Conservation (phyloP, 2,113 vertebrate species). For the Aix galericulata region DNA sequence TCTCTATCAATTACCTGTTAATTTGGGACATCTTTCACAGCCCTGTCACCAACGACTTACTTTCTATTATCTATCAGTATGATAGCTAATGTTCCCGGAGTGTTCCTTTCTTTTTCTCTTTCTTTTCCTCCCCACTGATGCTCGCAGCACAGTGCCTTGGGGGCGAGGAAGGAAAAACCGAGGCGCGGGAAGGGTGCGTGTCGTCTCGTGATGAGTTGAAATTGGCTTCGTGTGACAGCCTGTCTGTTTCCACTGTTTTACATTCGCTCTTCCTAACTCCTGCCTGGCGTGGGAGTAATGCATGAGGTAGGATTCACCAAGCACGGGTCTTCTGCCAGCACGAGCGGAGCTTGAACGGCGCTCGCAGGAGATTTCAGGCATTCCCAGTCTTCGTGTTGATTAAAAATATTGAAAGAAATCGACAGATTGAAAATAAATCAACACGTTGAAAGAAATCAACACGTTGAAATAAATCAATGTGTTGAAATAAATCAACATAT, state of each 20-base stretch:
- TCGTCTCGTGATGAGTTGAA: background rate
- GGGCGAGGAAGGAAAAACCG: background rate
- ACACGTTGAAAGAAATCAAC: no score
- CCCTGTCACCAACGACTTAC: background rate
- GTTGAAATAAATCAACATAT: no score
- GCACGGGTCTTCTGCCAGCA: rapidly evolving
- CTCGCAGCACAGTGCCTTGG: background rate
- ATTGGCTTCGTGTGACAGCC: background rate
- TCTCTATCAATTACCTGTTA: background rate
- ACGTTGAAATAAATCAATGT: no score
- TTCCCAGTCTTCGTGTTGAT: background rate
- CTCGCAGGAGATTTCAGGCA: background rate
- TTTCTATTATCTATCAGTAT: background rate
- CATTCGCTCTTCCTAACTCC: background rate
- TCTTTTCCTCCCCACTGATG: background rate
- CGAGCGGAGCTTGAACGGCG: background rate
- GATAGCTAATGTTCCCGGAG: rapidly evolving
- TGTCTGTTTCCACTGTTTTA: rapidly evolving
- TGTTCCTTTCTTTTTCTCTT: background rate
- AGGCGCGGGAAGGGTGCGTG: rapidly evolving
- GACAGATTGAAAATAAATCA: no score
- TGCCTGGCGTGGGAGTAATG: no score
- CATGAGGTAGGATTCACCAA: rapidly evolving
- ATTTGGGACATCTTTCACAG: background rate
- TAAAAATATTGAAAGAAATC: no score